Base-by-base conservation (phyloP, 2,888 invertebrate species). In the Cataglyphis albicans region DNA sequence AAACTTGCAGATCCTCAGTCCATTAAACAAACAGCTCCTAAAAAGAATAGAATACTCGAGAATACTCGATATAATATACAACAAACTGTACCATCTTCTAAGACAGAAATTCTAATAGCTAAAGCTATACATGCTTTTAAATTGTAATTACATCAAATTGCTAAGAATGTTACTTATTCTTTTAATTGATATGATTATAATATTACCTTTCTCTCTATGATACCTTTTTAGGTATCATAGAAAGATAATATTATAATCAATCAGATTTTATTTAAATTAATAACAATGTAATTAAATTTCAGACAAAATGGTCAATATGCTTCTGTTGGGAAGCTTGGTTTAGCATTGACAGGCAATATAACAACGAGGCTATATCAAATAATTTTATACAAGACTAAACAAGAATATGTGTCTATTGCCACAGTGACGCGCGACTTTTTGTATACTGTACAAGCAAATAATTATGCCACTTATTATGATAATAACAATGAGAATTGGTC, bases 401-500 rank as follows among this genome's bases (percentile, higher is more conserved):
- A 93, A 75, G 91, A 93, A 35, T 92, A 93, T 84, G 67, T 93
- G 35, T 94, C 94, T 1, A 82, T 89, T 9, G 90, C 91, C 74
- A 91, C 91, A 9, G 84, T 94, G 35, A 92, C 89, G 2, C 82
- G 87, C 2, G 89, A 93, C 5, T 94, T 94, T 83, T 83, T 85
- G n/a, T 94, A 93, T 81, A 90, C 89, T 9, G 90, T 94, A 61
- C 91, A 92, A 57, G 87, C 90, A 15, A 92, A 93, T 35, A 93
- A 93, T 89, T 94, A 93, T 68, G 91, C 91, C 2, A 91, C 91
- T 82, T 94, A 93, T 91, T 95, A 96, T 89, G 96, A 96, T 92
- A 95, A 95, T 61, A 92, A 93, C 35, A 93, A 95, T 52, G 94
- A 95, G 76, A 95, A 95, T 89, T 96, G 96, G 96, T 96, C 96